A percentile compares a stretch with the other conserved stretches of the same genome.
These are phyloP conservation scores for Synanthedon vespiformis DNA, from an alignment of 2,888 invertebrate genomes.

Conservation along the genomic window DNA sequence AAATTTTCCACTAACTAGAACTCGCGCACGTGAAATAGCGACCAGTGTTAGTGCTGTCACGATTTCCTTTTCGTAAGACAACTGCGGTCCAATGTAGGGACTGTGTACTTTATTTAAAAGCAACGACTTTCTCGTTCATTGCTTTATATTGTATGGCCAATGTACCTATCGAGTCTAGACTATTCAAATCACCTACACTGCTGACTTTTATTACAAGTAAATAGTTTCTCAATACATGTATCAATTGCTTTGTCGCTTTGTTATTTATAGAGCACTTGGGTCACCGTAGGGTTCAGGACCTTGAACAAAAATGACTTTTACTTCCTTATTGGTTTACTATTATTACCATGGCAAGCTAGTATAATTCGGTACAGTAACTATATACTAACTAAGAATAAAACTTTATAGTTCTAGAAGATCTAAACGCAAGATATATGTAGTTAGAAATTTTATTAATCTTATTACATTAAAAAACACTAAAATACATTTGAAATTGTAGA, in stretches of 20 bases:
- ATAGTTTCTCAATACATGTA: not conserved
- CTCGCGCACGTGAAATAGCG: constrained; percentile 8
- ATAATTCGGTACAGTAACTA: not conserved
- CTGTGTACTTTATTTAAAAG: constrained; percentile 39
- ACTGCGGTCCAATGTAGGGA: constrained; percentile 15
- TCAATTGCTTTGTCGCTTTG: not conserved
- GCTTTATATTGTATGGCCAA: constrained; percentile 4
- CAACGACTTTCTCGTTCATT: constrained; percentile 42
- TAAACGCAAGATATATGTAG: no score
- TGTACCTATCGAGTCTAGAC: not conserved
- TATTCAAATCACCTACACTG: not conserved
- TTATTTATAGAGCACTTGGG: not conserved
- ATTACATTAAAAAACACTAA: no score
- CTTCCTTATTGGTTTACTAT: constrained; percentile 45
- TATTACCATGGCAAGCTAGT: not conserved
- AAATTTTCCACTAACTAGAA: constrained; percentile 21
- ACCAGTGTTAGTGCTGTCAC: constrained; percentile 18
- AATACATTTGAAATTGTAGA: no score
- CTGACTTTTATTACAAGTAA: not conserved
- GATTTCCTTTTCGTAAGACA: constrained; percentile 32
- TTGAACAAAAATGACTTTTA: constrained; percentile 47
- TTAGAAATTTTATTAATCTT: no score
- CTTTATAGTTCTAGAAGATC: no score
- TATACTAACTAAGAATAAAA: no score
- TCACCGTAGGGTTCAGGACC: constrained; percentile 24